A percentile compares a stretch with the other conserved stretches of the same genome.
These are phyloP conservation scores for Galago senegalensis DNA, from an alignment of 2,797 vertebrate genomes.

Conservation along the genomic window DNA sequence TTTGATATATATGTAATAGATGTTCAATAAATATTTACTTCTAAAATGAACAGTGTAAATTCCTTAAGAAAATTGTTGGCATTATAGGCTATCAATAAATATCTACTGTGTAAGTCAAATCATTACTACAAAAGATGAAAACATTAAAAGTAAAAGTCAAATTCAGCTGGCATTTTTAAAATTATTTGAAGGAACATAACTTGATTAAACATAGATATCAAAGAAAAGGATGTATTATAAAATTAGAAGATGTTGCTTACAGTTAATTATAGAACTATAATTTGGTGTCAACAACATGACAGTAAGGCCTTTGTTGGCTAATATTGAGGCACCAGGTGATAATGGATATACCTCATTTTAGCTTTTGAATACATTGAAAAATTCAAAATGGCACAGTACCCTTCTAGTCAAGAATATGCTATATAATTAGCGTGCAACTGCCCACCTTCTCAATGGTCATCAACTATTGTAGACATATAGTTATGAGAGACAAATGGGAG, in stretches of 20 bases:
- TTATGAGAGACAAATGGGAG: not conserved
- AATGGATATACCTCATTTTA: not conserved
- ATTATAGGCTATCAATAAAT: not conserved
- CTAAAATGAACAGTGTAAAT: not conserved
- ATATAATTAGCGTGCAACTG: not conserved
- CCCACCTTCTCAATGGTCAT: not conserved
- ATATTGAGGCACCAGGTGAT: not conserved
- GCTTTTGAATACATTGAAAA: not conserved
- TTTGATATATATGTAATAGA: not conserved
- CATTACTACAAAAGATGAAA: not conserved
- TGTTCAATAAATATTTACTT: conserved; percentile 8
- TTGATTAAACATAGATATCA: not conserved
- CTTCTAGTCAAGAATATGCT: not conserved
- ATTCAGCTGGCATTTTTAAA: not conserved
- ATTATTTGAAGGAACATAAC: not conserved
- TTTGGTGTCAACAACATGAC: not conserved
- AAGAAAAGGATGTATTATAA: not conserved
- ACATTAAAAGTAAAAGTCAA: not conserved
- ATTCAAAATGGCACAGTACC: not conserved
- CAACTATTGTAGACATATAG: not conserved
- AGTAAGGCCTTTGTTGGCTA: not conserved
- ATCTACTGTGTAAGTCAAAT: not conserved
- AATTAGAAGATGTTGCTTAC: too few species aligned
- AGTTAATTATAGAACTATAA: not conserved
- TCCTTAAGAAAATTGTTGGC: not conserved